Base-by-base conservation (phyloP, 1,140 invertebrate species). In the Cotesia typhae region DNA sequence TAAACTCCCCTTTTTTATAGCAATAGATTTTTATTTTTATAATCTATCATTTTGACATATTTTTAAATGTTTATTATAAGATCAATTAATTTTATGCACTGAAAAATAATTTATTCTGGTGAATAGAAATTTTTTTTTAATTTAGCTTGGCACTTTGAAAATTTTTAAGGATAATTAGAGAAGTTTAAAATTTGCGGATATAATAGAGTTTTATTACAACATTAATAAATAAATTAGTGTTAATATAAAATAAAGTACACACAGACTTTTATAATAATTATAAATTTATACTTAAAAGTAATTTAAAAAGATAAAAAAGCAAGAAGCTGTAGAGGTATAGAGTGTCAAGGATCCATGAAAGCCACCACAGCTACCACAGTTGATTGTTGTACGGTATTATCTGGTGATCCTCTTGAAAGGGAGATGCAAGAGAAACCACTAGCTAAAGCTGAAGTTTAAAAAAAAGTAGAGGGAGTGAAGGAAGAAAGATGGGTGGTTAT, bases 271-370 rank as follows among this genome's bases (percentile, higher is more conserved):
- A 28, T 28, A 4, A 28, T 35, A 36, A 63, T 9, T 37, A 63
- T 28, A 36, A 14, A 37, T 41, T 7, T 36, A 47, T 4, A 41
- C 3, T 7, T 14, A 4, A 12, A 28, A 28, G 28, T 38, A 20
- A 38, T 37, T 38, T 35, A 41, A 37, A 41, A 65, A 65, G 9
- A 35, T n/a, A 65, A 12, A 37, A 20, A 28, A 61, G 10, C 12
- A 6, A 14, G 53, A 57, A 57, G 53, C n/a, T 20, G 12, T 17
- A 20, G 20, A 57, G 53, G n/a, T 14, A 65, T 37, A 38, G 38
- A 65, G 37, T 65, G 63, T 65, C 17, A 65, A n/a, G 36, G 36
- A 65, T 61, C 28, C 63, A 65, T 65, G 63, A 65, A 65, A 65
- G 38, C 63, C 63, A 37, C 60, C n/a, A 57, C 28, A 61, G 59